phyloP scores from a whole-genome alignment of 2,888 invertebrate genomes.

The Cartodere bifasciata region DNA sequence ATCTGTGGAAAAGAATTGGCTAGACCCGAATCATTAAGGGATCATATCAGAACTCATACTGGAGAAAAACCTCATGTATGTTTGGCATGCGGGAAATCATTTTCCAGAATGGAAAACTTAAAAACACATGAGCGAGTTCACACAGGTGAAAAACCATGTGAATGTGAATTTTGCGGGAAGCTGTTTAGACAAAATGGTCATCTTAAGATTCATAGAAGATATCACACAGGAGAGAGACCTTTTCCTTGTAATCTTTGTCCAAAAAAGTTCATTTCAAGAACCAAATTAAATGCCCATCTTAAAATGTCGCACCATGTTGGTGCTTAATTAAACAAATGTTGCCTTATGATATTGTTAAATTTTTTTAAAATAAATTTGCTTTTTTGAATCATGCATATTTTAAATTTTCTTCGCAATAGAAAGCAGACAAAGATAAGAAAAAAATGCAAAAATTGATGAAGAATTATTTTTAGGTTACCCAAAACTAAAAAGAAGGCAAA shows the following conservation, averaged over 20 bases:
- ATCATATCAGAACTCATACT: constrained; percentile 14
- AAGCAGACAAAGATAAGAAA: too few relatives aligned
- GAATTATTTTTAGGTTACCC: too few relatives aligned
- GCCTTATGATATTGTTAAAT: too few relatives aligned
- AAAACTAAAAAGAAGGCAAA: too few relatives aligned
- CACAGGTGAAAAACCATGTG: constrained; percentile 20
- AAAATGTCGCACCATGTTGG: constrained; percentile 42
- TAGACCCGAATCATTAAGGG: constrained; percentile 11
- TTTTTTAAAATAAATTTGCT: too few relatives aligned
- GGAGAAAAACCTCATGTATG: constrained; percentile 14
- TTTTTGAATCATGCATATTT: too few relatives aligned
- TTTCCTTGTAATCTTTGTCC: constrained; percentile 35
- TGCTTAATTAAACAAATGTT: too few relatives aligned
- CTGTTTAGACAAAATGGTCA: constrained; percentile 39
- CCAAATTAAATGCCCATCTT: constrained; percentile 20
- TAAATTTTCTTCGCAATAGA: too few relatives aligned
- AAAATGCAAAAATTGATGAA: too few relatives aligned
- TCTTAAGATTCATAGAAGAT: constrained; percentile 40
- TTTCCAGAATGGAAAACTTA: constrained; percentile 15
- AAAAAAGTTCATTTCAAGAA: constrained; percentile 22
- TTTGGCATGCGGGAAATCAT: constrained; percentile 18
- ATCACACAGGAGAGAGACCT: constrained; percentile 43
- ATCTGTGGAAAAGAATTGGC: constrained; percentile 27
- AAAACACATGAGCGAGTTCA: constrained; percentile 19
- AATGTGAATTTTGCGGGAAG: constrained; percentile 2